Evolutionary conservation across 2,113 vertebrate genomes (phyloP).

Genomic region (Camelus bactrianus): DNA sequence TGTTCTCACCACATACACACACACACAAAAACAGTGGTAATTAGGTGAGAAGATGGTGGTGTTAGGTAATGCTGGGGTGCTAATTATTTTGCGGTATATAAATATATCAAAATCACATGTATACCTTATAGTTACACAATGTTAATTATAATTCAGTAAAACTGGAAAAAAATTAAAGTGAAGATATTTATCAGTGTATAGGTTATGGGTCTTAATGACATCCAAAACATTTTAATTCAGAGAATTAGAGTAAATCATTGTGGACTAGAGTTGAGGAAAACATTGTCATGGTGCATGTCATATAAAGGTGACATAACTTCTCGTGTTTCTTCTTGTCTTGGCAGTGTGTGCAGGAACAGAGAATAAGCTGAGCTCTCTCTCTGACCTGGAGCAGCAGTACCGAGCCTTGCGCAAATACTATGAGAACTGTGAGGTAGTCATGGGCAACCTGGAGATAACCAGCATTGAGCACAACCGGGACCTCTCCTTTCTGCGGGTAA

Average conservation of each 20-base stretch:
- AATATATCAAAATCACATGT: background rate
- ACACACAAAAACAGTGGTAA: background rate
- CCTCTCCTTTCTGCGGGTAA: slow-evolving; percentile 97
- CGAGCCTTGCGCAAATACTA: slow-evolving; percentile 97
- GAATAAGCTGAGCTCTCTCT: slow-evolving; percentile 98
- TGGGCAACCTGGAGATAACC: slow-evolving; percentile 99
- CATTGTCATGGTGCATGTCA: background rate
- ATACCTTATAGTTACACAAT: background rate
- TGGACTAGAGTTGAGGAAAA: background rate
- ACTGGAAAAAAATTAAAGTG: background rate
- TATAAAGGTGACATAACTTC: background rate
- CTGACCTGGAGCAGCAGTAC: slow-evolving; percentile 98
- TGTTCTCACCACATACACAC: background rate
- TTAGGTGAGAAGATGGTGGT: background rate
- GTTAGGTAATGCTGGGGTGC: background rate
- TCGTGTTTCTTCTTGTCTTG: slow-evolving; percentile 56
- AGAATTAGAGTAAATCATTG: background rate
- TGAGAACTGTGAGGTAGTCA: slow-evolving; percentile 98
- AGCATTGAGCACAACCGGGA: slow-evolving; percentile 97
- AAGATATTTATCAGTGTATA: background rate
- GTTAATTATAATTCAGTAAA: background rate
- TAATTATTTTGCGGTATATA: background rate
- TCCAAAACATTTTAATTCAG: background rate
- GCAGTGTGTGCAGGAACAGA: slow-evolving; percentile 97
- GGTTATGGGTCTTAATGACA: background rate